Conservation (phyloP, 2,888 invertebrate species). For the Beris chalybata region DNA sequence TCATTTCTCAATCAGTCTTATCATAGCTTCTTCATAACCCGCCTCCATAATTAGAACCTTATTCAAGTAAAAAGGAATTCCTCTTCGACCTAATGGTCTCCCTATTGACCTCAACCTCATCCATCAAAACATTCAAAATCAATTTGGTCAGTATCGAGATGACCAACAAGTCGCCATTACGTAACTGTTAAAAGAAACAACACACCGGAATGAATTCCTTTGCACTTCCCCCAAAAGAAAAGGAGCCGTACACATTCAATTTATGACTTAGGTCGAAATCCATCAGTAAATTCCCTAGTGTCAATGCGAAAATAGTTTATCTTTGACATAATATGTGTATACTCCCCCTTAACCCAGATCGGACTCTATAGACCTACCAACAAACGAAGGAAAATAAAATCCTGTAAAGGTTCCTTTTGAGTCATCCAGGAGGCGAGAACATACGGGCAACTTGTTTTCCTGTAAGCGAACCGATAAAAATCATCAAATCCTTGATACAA, state of each 20-base stretch:
- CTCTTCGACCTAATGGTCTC: too few species aligned
- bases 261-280: constrained; percentile 31
- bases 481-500: constrained; percentile 28
- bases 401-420: constrained; percentile 7
- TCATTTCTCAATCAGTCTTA: too few species aligned
- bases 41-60: too few species aligned
- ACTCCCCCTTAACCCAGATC: constrained; percentile 29
- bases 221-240: constrained; percentile 23
- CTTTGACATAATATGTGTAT: constrained; percentile 40
- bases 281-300: constrained; percentile 32
- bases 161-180: constrained; percentile 31
- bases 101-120: constrained; percentile 13
- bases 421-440: background rate
- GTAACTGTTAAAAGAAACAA: constrained; percentile 23
- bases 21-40: too few species aligned
- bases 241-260: constrained; percentile 23
- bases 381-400: constrained; percentile 6
- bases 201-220: constrained; percentile 28
- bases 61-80: too few species aligned
- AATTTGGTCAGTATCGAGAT: constrained; percentile 23
- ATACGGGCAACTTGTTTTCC: constrained; percentile 24
- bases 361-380: background rate
- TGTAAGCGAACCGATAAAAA: constrained; percentile 23
- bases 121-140: constrained; percentile 24
- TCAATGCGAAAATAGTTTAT: constrained; percentile 41